Evolutionary conservation across 2,113 vertebrate species (phyloP), one percentile per base, ranked within the genome.

Genomic region (Nyctibius bracteatus): DNA sequence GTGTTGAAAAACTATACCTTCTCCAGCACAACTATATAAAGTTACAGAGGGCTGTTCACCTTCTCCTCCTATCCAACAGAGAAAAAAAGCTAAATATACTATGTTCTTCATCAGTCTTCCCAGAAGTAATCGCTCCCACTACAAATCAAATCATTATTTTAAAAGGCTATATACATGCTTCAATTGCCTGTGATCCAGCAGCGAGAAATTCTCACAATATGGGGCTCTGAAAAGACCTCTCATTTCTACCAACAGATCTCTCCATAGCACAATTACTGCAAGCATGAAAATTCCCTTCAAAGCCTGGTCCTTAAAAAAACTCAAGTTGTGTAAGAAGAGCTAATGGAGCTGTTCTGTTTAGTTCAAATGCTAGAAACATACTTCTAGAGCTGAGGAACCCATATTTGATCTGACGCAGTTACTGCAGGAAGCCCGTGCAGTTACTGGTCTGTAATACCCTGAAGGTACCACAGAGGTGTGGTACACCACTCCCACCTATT

Each of bases 1-100:
- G 79, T 99, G 99, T 43, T 99, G 99, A 66, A 99, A 98, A 95
- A 99, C 98, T 86, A 98, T 47, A 14, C 99, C 99, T 89, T 99
- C 99, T 10, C 99, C 99, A 27, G 98, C 99, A 78, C 99, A 99
- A 96, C 99, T 99, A 86, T 99, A 99, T 70, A 99, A 94, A 25
- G 98, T 99, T 93, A 96, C 96, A 44, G 98, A 96, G 35, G 98
- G 93, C 46, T 98, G 98, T 77, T 99, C 99, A 90, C 96, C 98
- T 33, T 98, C 98, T 51, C 97, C 97, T 72, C 98, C 99, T 98
- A 18, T 11, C 27, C 44, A 58, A 95, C 31, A 91, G 11, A 86
- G 71, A 46, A 73, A 78, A 62, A 79, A 70, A 67, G 16, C 14
- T 77, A 55, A 82, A 58, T 25, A 47, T 10, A 73, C 23, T 30